Evolutionary conservation across 2,113 vertebrate genomes (phyloP).

Genomic region (Corythornis madagascariensis): DNA sequence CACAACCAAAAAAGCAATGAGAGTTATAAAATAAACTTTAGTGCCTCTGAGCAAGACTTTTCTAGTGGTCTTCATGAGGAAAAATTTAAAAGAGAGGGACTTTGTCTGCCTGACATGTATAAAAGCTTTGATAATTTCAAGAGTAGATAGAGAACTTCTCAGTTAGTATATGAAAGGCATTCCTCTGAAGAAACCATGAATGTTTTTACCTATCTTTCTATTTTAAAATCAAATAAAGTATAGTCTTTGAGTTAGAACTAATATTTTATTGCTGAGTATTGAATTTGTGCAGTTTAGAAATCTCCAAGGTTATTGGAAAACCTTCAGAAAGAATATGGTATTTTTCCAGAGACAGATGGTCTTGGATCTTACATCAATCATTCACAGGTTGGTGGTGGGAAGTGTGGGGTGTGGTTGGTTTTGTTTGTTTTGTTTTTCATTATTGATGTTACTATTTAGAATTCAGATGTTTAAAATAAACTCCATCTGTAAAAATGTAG

Average conservation of each 20-base stretch:
- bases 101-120: neutral
- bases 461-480: neutral
- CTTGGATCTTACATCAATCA: neutral
- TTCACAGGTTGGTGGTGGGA: neutral
- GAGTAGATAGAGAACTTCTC: neutral
- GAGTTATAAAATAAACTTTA: neutral
- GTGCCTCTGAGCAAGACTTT: neutral
- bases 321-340: neutral
- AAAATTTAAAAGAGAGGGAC: neutral
- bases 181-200: neutral
- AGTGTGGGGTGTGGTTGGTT: neutral
- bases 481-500: neutral
- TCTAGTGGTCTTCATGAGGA: neutral
- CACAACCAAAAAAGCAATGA: neutral
- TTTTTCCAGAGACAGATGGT: neutral
- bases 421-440: neutral
- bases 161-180: neutral
- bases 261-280: neutral
- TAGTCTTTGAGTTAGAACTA: neutral
- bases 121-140: slow-evolving; percentile 7
- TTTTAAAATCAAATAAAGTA: neutral
- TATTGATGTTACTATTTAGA: neutral
- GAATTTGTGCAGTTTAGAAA: neutral
- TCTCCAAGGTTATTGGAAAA: neutral
- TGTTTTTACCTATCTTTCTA: neutral